Base-by-base conservation (phyloP, 2,888 invertebrate genomes). In the Nymphalis polychloros region DNA sequence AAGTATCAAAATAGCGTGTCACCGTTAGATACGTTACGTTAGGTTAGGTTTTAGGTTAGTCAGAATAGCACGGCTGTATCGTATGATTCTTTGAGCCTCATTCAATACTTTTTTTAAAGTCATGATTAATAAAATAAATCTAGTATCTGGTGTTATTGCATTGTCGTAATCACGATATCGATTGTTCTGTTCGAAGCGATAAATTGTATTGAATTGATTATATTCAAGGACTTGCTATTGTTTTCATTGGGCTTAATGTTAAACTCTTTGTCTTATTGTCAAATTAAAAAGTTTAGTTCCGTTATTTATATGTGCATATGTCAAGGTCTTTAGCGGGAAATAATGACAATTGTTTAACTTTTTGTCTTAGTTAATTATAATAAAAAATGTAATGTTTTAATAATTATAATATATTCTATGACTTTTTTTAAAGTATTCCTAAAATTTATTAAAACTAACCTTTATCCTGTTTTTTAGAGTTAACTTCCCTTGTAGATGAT, bases 401-500 rank as follows among this genome's bases (percentile, higher is more conserved):
- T 20, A 50, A 50, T 50, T 20, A 19, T 20, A 10, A n/a, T n/a
- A 19, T 19, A 19, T 23, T 1, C 23, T 23, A 23, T 23, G 23
- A 23, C n/a, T 23, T n/a, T 35, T 8, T 35, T 27, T 31, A 35
- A 8, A 19, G 27, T 6, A 2, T 27, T 27, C 27, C 27, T 27
- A 46, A 62, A 52, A 0, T 20, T 8, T 52, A 47, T 10, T 17
- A 35, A 48, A 59, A 49, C 47, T 67, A 50, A 91, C 92, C 90
- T 88, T 89, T 92, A 16, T 91, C 92, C 74, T 84, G 84, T 73
- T 78, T 75, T 76, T 88, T 90, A 3, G 90, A 88, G 76, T 90
- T 88, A 55, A 88, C 81, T 76, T 93, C 93, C 72, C 93, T 85
- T 2, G 93, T 92, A 0, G 93, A 90, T 70, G 92, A 92, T 76